Conservation (phyloP, 2,113 vertebrate genomes). For the Sardina pilchardus region DNA sequence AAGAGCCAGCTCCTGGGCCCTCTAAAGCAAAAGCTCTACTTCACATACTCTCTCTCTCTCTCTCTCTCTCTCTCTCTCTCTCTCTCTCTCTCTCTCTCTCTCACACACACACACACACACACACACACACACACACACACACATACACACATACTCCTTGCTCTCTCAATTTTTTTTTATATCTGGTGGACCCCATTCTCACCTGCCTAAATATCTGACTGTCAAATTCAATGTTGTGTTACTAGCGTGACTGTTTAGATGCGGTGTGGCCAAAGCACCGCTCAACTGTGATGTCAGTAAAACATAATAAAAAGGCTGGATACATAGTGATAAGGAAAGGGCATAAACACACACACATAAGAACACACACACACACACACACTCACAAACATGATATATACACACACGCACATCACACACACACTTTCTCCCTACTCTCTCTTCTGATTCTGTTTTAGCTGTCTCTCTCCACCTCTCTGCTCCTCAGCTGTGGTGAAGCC, state of each 20-base stretch:
- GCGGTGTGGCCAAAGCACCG: background rate
- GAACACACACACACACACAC: background rate
- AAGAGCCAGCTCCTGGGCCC: background rate
- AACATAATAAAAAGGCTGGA: slow-evolving; percentile 33
- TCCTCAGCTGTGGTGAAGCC: background rate
- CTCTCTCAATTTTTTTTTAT: background rate
- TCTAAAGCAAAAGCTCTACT: too few relatives aligned
- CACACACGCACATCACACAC: slow-evolving; percentile 1
- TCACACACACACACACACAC: background rate
- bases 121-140: slow-evolving; percentile 4
- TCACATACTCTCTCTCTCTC: background rate
- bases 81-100: too few relatives aligned
- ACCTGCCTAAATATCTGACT: background rate
- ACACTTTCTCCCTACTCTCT: background rate
- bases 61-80: too few relatives aligned
- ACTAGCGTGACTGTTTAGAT: background rate
- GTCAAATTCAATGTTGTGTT: background rate
- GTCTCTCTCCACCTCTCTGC: background rate
- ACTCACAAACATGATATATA: background rate
- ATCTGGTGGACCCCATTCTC: background rate
- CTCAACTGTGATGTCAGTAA: background rate
- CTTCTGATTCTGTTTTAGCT: background rate
- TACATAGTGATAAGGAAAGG: too few relatives aligned
- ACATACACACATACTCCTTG: background rate
- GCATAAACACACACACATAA: background rate